These are phyloP conservation scores for Triplophysa dalaica DNA, from an alignment of 2,113 vertebrate species.

Conservation along the genomic window DNA sequence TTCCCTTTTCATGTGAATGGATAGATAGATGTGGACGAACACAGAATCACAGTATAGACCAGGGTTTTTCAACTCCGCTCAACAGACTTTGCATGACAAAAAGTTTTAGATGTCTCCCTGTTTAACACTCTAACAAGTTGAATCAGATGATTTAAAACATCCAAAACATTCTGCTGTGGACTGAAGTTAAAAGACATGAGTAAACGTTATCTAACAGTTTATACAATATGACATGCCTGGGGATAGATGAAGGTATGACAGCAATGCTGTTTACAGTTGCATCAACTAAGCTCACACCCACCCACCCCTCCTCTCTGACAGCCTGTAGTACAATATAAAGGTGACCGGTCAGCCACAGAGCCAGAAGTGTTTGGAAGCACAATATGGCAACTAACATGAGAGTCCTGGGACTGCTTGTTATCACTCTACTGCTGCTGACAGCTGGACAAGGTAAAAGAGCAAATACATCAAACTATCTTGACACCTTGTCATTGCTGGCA, in stretches of 20 bases:
- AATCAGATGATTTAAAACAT: too few species aligned
- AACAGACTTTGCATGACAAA: too few species aligned
- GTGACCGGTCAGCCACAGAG: background rate
- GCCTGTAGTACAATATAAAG: slow-evolving; percentile 47
- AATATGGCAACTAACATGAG: slow-evolving; percentile 35
- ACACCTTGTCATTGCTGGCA: background rate
- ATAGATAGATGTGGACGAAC: too few species aligned
- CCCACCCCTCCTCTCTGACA: slow-evolving; percentile 25
- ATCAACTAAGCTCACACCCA: background rate
- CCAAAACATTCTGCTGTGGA: too few species aligned
- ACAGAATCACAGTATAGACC: too few species aligned
- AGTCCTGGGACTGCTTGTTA: slow-evolving; percentile 33
- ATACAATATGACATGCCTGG: too few species aligned
- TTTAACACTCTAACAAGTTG: too few species aligned
- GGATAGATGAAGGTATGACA: background rate
- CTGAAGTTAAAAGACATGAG: too few species aligned
- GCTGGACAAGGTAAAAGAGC: slow-evolving; percentile 33
- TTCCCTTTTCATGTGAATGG: too few species aligned
- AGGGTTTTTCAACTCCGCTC: too few species aligned
- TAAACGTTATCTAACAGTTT: too few species aligned
- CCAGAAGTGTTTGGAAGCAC: slow-evolving; percentile 6
- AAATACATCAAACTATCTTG: background rate
- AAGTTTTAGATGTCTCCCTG: too few species aligned
- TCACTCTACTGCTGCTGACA: slow-evolving; percentile 53
- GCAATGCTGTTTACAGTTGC: slow-evolving; percentile 13